Percentiles rank a stretch among this genome's conserved stretches.
Evolutionary conservation across 2,797 vertebrate genomes (phyloP).

Genomic region (Ataeniobius toweri): DNA sequence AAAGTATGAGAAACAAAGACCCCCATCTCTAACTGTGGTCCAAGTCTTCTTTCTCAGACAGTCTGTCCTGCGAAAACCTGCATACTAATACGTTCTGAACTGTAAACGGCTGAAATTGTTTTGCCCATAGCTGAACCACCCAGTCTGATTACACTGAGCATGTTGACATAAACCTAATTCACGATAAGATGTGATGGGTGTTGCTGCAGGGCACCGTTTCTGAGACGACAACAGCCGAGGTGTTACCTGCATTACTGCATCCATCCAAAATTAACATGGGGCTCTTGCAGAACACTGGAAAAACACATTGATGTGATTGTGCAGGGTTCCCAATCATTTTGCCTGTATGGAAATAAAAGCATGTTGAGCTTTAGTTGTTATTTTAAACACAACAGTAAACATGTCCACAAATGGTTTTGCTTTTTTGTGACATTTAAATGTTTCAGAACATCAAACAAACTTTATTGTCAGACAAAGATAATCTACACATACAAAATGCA

Average conservation of each 20-base stretch:
- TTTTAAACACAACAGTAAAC: not conserved
- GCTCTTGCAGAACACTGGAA: not conserved
- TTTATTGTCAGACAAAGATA: not conserved
- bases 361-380: not conserved
- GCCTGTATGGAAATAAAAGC: too few relatives aligned
- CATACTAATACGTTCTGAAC: not conserved
- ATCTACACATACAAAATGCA: not conserved
- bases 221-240: slow-evolving; percentile 13
- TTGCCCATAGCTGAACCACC: not conserved
- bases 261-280: not conserved
- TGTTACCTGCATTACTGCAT: slow-evolving; percentile 11
- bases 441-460: not conserved
- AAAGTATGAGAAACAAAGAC: slow-evolving; percentile 24
- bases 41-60: not conserved
- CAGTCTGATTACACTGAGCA: not conserved
- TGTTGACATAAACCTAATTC: slow-evolving; percentile 11
- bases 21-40: not conserved
- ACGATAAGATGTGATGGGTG: slow-evolving; percentile 15
- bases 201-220: slow-evolving; percentile 9
- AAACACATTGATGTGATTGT: not conserved
- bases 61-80: not conserved
- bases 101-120: not conserved
- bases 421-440: not conserved
- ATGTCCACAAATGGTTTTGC: not conserved
- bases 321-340: not conserved